A percentile compares a stretch with the other conserved stretches of the same genome.
phyloP scores from a whole-genome alignment of 2,888 invertebrate species.

The Lysandra bellargus region DNA sequence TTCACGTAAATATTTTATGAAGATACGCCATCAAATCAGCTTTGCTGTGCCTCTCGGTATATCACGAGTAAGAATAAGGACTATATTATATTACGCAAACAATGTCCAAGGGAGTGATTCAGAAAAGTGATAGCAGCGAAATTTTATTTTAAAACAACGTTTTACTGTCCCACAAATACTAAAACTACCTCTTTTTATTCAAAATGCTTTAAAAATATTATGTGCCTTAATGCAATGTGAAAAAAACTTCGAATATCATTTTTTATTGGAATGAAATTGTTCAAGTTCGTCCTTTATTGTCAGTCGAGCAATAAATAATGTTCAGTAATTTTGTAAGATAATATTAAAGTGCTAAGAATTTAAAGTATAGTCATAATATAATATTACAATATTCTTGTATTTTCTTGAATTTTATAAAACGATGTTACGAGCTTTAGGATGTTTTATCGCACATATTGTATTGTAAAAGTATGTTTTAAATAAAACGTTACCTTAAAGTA shows the following conservation, averaged over 20 bases:
- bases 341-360: no score
- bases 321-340: no score
- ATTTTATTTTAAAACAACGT: slow-evolving; percentile 27
- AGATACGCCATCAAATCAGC: slow-evolving; percentile 16
- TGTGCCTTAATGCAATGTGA: no score
- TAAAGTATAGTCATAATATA: no score
- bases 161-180: slow-evolving; percentile 3
- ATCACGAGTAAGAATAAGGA: slow-evolving; percentile 17
- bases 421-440: neutral
- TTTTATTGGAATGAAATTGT: no score
- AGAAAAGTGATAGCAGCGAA: slow-evolving; percentile 16
- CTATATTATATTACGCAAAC: slow-evolving; percentile 17
- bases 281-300: no score
- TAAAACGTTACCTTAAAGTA: slow-evolving; percentile 1
- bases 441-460: neutral
- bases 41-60: slow-evolving; percentile 16
- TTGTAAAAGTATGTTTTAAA: slow-evolving; percentile 7
- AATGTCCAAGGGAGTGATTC: slow-evolving; percentile 28
- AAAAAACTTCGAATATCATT: no score
- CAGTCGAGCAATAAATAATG: no score
- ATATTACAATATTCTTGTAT: neutral
- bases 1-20: slow-evolving; percentile 24
- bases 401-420: neutral
- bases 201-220: no score
- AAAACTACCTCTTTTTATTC: no score